phyloP scores from a whole-genome alignment of 53 echinoderm and acorn worm species.

The Patiria pectinifera region DNA sequence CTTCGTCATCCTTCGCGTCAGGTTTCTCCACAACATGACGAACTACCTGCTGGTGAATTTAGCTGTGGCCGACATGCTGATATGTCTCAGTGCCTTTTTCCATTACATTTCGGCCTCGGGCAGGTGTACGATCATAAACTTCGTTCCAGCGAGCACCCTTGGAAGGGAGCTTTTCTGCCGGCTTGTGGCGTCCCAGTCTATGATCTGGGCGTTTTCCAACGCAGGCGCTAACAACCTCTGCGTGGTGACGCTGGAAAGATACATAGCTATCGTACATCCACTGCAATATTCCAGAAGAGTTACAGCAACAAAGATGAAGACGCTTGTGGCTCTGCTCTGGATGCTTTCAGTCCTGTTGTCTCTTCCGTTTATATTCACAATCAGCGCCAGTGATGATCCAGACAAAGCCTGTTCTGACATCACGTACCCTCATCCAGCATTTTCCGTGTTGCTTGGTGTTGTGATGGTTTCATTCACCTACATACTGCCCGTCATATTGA shows the following conservation, averaged over 20 bases:
- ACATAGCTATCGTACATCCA: constrained; percentile 32
- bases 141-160: background rate
- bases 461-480: background rate
- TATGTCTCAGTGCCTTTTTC: background rate
- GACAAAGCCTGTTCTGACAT: background rate
- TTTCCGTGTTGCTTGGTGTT: background rate
- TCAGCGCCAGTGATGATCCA: background rate
- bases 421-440: background rate
- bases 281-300: constrained; percentile 6
- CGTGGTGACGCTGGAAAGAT: constrained; percentile 34
- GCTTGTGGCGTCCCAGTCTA: background rate
- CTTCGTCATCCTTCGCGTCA: constrained; percentile 25
- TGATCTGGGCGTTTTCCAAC: background rate
- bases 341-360: background rate
- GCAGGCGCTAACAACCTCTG: constrained; percentile 13
- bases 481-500: constrained; percentile 7
- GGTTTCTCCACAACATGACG: constrained; percentile 21
- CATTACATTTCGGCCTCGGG: background rate
- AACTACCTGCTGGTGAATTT: constrained; percentile 47
- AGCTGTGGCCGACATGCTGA: constrained; percentile 19
- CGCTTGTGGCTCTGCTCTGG: background rate
- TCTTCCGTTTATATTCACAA: background rate
- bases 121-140: background rate
- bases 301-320: background rate
- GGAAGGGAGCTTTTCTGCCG: constrained; percentile 4